A percentile compares a stretch with the other conserved stretches of the same genome.
phyloP scores from a whole-genome alignment of 2,113 vertebrate species.

The Sisor rabdophorus region DNA sequence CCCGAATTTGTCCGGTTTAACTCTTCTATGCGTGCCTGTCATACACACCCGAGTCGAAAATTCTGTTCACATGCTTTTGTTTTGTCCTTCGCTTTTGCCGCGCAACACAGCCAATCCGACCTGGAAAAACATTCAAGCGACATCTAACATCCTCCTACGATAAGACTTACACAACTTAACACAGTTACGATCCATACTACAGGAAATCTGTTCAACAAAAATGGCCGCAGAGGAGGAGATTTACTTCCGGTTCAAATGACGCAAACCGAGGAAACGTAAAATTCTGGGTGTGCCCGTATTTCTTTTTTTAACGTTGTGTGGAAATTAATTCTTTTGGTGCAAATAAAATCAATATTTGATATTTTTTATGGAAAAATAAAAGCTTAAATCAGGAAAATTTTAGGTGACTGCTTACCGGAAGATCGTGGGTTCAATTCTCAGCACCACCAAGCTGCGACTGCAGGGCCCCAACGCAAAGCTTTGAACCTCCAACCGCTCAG shows the following conservation, averaged over 20 bases:
- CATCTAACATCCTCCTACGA: neutral
- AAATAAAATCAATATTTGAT: neutral
- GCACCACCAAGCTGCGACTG: too few species aligned
- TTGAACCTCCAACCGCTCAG: too few species aligned
- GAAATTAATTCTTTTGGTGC: neutral
- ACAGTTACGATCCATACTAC: neutral
- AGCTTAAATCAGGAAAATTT: too few species aligned
- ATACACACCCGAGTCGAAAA: conserved; percentile 61
- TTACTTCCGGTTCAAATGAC: conserved; percentile 3
- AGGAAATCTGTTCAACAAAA: neutral
- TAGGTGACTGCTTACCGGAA: too few species aligned
- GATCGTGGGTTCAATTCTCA: too few species aligned
- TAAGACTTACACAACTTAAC: neutral
- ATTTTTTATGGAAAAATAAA: too few species aligned
- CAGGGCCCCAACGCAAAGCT: too few species aligned
- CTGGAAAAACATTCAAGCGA: conserved; percentile 13
- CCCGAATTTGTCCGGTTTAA: neutral
- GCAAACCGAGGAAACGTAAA: conserved; percentile 2
- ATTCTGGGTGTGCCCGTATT: conserved; percentile 5
- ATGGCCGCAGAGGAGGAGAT: neutral
- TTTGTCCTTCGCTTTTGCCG: conserved; percentile 73
- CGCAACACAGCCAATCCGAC: conserved; percentile 53
- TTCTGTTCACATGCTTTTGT: conserved; percentile 75
- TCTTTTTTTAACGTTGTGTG: neutral
- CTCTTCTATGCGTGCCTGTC: neutral